Evolutionary conservation across 2,888 invertebrate species (phyloP).

Genomic region (Minunthozetes semirufus): DNA sequence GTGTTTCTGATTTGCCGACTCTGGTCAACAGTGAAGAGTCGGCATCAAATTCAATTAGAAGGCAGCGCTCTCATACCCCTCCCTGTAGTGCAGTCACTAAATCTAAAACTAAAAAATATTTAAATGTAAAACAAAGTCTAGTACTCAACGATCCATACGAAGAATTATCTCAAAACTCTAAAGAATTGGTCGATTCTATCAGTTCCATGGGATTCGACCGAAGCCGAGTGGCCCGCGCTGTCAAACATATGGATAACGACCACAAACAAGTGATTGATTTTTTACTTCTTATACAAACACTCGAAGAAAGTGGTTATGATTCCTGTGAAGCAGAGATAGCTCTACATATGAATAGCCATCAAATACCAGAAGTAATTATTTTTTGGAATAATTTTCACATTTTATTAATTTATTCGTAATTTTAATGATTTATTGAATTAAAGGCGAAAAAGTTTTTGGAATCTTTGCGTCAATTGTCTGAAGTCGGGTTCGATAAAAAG

Average conservation of each 20-base stretch:
- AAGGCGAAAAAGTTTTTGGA: slow-evolving; percentile 50
- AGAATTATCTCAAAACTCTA: slow-evolving; percentile 54
- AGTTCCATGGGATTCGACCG: slow-evolving; percentile 82
- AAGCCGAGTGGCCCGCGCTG: slow-evolving; percentile 71
- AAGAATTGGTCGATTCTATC: slow-evolving; percentile 64
- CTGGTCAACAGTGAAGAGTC: slow-evolving; percentile 28
- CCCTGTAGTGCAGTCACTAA: slow-evolving; percentile 33
- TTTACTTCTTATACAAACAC: slow-evolving; percentile 59
- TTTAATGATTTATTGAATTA: slow-evolving; percentile 30
- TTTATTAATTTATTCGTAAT: background rate
- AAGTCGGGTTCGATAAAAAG: slow-evolving; percentile 72
- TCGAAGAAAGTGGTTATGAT: slow-evolving; percentile 52
- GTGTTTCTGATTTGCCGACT: slow-evolving; percentile 40
- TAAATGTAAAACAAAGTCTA: slow-evolving; percentile 19
- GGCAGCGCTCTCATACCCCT: slow-evolving; percentile 39
- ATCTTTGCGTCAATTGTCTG: slow-evolving; percentile 63
- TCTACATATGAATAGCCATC: slow-evolving; percentile 51
- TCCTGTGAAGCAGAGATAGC: slow-evolving; percentile 53
- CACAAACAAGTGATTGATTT: slow-evolving; percentile 75
- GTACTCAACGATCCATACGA: slow-evolving; percentile 44
- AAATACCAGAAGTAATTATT: slow-evolving; percentile 47
- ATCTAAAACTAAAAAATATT: slow-evolving; percentile 11
- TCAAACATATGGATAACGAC: slow-evolving; percentile 70
- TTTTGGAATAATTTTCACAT: background rate
- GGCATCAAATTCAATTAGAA: background rate